Percentiles rank a stretch among this genome's conserved stretches.
Evolutionary conservation across 2,888 invertebrate genomes (phyloP).

Genomic region (Drosophila recens): DNA sequence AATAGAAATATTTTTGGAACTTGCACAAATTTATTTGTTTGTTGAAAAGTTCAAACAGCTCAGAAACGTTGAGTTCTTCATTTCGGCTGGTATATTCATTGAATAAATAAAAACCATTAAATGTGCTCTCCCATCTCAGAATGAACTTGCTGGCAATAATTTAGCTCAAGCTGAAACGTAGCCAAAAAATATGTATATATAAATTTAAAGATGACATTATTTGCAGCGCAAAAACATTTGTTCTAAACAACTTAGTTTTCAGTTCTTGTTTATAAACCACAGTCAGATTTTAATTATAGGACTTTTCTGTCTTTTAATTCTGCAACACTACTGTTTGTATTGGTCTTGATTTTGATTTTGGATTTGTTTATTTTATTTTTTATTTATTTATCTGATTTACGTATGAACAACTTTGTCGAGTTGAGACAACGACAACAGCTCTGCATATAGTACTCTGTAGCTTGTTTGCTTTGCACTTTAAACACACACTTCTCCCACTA

Average conservation of each 20-base stretch:
- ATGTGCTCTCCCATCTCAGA: constrained; percentile 11
- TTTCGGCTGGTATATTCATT: constrained; percentile 20
- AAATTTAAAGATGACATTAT: constrained; percentile 59
- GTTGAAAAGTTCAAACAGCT: constrained; percentile 27
- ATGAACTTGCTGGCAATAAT: constrained; percentile 32
- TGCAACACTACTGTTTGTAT: constrained; percentile 26
- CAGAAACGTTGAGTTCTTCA: constrained; percentile 22
- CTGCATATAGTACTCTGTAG: constrained; percentile 37
- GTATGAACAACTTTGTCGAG: constrained; percentile 11
- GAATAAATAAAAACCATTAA: constrained; percentile 32
- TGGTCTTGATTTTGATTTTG: constrained; percentile 53
- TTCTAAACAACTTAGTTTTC: constrained; percentile 42
- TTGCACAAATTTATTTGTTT: constrained; percentile 27
- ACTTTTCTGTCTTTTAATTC: not conserved
- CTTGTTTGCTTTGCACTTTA: constrained; percentile 58
- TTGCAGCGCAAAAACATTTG: constrained; percentile 45
- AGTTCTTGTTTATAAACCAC: constrained; percentile 40
- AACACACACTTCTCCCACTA: constrained; percentile 22
- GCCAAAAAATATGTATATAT: constrained; percentile 40
- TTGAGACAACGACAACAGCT: constrained; percentile 34
- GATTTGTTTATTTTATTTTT: not conserved
- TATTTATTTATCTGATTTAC: constrained; percentile 41
- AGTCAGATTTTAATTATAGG: constrained; percentile 12
- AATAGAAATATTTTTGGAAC: constrained; percentile 2
- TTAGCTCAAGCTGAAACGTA: constrained; percentile 17